phyloP scores from a whole-genome alignment of 1,140 invertebrate genomes.

The Halesus radiatus region DNA sequence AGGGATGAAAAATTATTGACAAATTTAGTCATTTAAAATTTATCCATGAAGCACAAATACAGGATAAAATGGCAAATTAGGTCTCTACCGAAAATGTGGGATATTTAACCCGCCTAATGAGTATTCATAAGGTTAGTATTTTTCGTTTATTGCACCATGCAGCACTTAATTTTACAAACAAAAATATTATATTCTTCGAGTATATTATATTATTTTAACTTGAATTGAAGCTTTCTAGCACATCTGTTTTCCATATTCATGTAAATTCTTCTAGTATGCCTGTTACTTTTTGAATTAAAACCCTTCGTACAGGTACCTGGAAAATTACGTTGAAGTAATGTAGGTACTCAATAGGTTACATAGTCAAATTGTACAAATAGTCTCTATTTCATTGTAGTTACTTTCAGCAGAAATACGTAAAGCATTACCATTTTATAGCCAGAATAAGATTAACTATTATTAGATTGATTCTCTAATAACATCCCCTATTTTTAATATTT shows the following conservation, averaged over 20 bases:
- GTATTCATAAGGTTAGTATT: slow-evolving; percentile 34
- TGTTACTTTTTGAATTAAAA: too few species aligned
- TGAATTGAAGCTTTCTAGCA: too few species aligned
- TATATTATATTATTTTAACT: background rate
- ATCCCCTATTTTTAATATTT: too few species aligned
- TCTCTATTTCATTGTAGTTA: too few species aligned
- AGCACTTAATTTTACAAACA: slow-evolving; percentile 23
- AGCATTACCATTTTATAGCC: too few species aligned
- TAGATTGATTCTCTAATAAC: too few species aligned
- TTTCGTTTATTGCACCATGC: slow-evolving; percentile 1
- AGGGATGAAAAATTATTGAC: slow-evolving; percentile 18
- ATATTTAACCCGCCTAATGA: slow-evolving; percentile 37
- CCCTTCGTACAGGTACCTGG: too few species aligned
- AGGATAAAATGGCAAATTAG: background rate
- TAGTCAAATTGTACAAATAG: too few species aligned
- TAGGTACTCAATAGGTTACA: background rate
- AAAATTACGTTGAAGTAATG: background rate
- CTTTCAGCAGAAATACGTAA: too few species aligned
- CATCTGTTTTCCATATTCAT: too few species aligned
- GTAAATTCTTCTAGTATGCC: too few species aligned
- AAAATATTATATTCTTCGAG: slow-evolving; percentile 5
- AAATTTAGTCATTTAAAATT: slow-evolving; percentile 9
- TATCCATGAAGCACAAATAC: slow-evolving; percentile 12
- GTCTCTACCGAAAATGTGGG: slow-evolving; percentile 31
- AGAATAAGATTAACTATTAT: too few species aligned